Percentiles rank a stretch among this genome's conserved stretches.
Evolutionary conservation across 2,113 vertebrate genomes (phyloP).

Genomic region (Otocyon megalotis): DNA sequence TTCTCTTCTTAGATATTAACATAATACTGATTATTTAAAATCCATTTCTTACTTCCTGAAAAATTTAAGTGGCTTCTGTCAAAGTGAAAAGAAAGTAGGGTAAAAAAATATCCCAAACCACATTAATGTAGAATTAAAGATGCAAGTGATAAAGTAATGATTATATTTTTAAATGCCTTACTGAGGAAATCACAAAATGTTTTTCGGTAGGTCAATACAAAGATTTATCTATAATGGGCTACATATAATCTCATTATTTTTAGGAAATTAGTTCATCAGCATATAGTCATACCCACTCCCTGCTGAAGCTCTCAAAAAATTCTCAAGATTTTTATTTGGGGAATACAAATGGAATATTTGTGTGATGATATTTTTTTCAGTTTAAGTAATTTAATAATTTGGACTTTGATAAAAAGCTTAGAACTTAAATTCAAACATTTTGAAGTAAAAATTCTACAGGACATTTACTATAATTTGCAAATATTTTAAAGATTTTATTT

Average conservation of each 20-base stretch:
- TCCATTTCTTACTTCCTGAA: constrained; percentile 38
- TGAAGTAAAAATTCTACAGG: neutral
- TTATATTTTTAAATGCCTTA: constrained; percentile 37
- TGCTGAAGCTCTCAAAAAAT: neutral
- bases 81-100: neutral
- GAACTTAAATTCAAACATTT: constrained; percentile 17
- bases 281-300: neutral
- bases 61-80: neutral
- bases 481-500: neutral
- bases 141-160: constrained; percentile 17
- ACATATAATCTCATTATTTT: constrained; percentile 8
- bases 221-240: neutral
- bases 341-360: neutral
- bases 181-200: neutral
- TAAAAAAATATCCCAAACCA: neutral
- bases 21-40: constrained; percentile 20
- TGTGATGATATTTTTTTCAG: neutral
- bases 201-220: neutral
- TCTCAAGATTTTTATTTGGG: neutral
- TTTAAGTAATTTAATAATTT: constrained; percentile 58
- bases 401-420: neutral
- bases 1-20: constrained; percentile 37
- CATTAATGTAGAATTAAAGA: constrained; percentile 4
- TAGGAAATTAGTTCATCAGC: neutral
- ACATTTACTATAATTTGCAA: neutral